Evolutionary conservation across 2,113 vertebrate species (phyloP).

Genomic region (Brachirus orientalis): DNA sequence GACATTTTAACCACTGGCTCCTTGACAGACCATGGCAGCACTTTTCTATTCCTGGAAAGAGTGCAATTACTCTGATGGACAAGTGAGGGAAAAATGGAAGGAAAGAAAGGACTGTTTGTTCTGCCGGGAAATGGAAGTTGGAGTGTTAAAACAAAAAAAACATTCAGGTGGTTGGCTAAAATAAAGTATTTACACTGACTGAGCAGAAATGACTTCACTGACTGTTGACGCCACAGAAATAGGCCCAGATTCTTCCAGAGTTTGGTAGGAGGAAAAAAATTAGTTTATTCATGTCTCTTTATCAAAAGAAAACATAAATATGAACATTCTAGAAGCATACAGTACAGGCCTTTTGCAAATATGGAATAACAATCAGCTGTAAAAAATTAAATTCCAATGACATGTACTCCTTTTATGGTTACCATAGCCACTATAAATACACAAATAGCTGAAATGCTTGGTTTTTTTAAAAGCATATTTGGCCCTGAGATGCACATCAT

Average conservation of each 20-base stretch:
- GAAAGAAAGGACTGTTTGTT: constrained; percentile 70
- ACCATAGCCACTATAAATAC: too few species aligned
- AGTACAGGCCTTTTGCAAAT: too few species aligned
- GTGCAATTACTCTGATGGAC: constrained; percentile 75
- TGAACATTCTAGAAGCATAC: too few species aligned
- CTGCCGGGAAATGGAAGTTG: constrained; percentile 56
- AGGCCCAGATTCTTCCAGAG: constrained; percentile 19
- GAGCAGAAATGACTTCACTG: constrained; percentile 44
- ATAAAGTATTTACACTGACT: constrained; percentile 38
- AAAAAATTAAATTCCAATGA: too few species aligned
- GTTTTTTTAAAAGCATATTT: constrained; percentile 63
- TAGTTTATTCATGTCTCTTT: constrained; percentile 33
- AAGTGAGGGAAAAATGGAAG: constrained; percentile 62
- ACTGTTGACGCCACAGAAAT: constrained; percentile 28
- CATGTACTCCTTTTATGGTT: constrained; percentile 36
- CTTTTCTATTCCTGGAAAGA: constrained; percentile 74
- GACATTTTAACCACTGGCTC: constrained; percentile 67
- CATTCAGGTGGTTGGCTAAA: constrained; percentile 39
- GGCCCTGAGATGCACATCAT: constrained; percentile 54
- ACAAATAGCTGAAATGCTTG: constrained; percentile 29
- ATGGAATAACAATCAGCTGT: too few species aligned
- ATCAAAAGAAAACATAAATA: constrained; percentile 46
- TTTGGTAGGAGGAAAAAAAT: constrained; percentile 32
- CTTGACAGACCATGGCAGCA: constrained; percentile 67
- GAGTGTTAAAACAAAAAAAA: constrained; percentile 20